phyloP scores from a whole-genome alignment of 2,888 invertebrate species.

The Aelia acuminata region DNA sequence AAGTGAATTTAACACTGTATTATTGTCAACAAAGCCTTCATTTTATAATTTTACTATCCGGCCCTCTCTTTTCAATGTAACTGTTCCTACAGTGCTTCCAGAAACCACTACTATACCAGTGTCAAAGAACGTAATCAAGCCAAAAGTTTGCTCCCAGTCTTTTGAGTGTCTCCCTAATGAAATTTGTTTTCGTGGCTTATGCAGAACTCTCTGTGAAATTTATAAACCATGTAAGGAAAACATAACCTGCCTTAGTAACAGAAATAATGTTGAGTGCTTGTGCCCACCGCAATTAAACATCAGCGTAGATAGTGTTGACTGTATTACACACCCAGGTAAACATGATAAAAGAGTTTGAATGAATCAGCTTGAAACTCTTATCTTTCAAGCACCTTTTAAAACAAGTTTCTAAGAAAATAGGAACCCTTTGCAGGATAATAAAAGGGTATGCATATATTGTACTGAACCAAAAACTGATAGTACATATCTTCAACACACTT shows the following conservation, averaged over 20 bases:
- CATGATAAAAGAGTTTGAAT: conserved; percentile 62
- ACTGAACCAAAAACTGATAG: conserved; percentile 38
- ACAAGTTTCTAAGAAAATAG: conserved; percentile 3
- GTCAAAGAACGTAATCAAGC: background rate
- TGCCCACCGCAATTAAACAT: conserved; percentile 71
- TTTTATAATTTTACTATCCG: conserved; percentile 28
- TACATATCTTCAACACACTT: conserved; percentile 33
- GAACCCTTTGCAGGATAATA: conserved; percentile 26
- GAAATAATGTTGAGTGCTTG: conserved; percentile 74
- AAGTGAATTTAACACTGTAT: conserved; percentile 53
- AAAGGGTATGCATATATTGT: conserved; percentile 36
- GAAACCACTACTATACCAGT: conserved; percentile 17
- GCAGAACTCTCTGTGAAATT: conserved; percentile 73
- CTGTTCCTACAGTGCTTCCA: background rate
- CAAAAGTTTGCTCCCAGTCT: conserved; percentile 65
- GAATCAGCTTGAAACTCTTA: conserved; percentile 51
- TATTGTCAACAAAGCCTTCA: conserved; percentile 53
- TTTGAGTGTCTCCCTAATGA: conserved; percentile 70
- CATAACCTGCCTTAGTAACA: conserved; percentile 72
- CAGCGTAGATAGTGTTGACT: conserved; percentile 70
- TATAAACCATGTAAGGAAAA: conserved; percentile 70
- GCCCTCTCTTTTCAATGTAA: conserved; percentile 15
- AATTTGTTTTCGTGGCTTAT: conserved; percentile 72
- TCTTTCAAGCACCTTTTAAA: conserved; percentile 31
- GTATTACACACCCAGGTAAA: conserved; percentile 77